Evolutionary conservation across 2,113 vertebrate species (phyloP), one percentile per base, ranked within the genome.

Genomic region (Dasyornis broadbenti): DNA sequence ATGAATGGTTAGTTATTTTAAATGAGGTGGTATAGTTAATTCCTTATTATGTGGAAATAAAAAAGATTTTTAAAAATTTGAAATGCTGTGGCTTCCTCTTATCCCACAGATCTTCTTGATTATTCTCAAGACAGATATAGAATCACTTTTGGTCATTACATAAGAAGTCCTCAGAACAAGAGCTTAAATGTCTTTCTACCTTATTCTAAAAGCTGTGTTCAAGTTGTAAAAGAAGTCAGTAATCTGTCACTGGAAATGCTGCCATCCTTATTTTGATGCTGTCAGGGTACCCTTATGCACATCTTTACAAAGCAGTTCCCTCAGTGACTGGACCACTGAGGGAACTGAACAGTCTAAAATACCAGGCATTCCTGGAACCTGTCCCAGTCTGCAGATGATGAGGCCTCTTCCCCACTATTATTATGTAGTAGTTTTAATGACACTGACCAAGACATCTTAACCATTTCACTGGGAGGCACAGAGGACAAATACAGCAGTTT

Each of bases 1-100:
- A 95, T 70, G 76, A 94, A 94, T 31, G 47, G 54, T 56, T 89
- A 63, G 63, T 71, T 94, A 86, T 61, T 92, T 95, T 57, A 95
- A 92, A 94, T 76, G 28, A 91, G 18, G 33, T 60, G 39, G 49
- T 49, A 95, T 5, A 91, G 56, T 88, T 92, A 91, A 87, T 68
- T 81, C 28, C 50, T 86, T 65, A 35, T 86, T 65, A 35, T 20
- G 56, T 24, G 27, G 72, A 80, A 82, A 53, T 24, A 54, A 44
- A 30, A 57, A 24, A 21, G 15, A 92, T 76, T 49, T 47, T 47
- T 69, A 87, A 91, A 86, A 35, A 63, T 24, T 91, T 79, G 3
- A 92, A 94, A 88, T 60, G 35, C 28, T 90, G 70, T 59, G 63
- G 54, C 54, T 92, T 86, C 63, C 60, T 73, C 79, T 90, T 92